A percentile compares a stretch with the other conserved stretches of the same genome.
Conservation (phyloP, 2,113 vertebrate genomes). For the Gnathonemus echidnorhynchus region DNA sequence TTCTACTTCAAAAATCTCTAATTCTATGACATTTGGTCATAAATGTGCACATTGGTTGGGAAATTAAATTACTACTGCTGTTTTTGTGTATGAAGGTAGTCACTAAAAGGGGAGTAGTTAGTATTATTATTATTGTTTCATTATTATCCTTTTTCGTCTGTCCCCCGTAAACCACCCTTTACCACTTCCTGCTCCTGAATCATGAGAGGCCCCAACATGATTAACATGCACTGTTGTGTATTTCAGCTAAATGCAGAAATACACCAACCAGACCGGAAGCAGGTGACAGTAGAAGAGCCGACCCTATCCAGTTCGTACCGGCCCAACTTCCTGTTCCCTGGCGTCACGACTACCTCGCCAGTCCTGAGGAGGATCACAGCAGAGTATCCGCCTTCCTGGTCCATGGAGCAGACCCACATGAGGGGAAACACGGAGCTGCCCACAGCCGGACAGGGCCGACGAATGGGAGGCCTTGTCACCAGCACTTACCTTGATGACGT, state of each 20-base stretch:
- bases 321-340: slow-evolving; percentile 23
- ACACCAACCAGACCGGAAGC: slow-evolving; percentile 31
- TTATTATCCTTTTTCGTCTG: not conserved
- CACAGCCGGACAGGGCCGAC: slow-evolving; percentile 15
- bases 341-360: slow-evolving; percentile 26
- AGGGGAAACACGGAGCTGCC: not conserved
- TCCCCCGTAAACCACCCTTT: not conserved
- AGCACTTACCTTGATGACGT: slow-evolving; percentile 2
- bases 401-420: slow-evolving; percentile 2
- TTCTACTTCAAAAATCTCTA: not conserved
- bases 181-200: not conserved
- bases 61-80: not conserved
- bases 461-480: slow-evolving; percentile 25
- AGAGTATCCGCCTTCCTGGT: not conserved
- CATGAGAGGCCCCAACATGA: not conserved
- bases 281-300: slow-evolving; percentile 25
- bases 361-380: not conserved
- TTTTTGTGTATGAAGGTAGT: not conserved
- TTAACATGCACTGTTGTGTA: not conserved
- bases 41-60: not conserved
- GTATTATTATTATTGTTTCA: not conserved
- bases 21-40: not conserved
- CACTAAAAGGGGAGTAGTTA: not conserved
- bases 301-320: slow-evolving; percentile 23
- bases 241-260: slow-evolving; percentile 31